Evolutionary conservation across 2,888 invertebrate species (phyloP).

Genomic region (Itoplectis maculator): DNA sequence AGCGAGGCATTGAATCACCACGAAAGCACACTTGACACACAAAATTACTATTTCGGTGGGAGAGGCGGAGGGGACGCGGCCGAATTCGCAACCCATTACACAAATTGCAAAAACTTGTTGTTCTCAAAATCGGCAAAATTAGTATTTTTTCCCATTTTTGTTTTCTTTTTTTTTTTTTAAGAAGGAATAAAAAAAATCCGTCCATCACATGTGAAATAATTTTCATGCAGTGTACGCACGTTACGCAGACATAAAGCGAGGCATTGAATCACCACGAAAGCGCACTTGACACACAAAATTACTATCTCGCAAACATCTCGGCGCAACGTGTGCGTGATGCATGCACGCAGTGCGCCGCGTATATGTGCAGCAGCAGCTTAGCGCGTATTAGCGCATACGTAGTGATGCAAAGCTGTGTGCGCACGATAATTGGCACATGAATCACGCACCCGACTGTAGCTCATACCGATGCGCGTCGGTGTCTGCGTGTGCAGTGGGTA

Average conservation of each 20-base stretch:
- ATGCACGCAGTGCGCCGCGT: too few species aligned
- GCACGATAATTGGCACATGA: conserved; percentile 81
- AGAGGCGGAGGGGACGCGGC: background rate
- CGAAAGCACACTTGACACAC: conserved; percentile 53
- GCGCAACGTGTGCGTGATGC: background rate
- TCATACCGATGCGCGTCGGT: conserved; percentile 66
- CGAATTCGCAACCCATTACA: too few species aligned
- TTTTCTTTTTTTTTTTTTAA: too few species aligned
- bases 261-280: conserved; percentile 54
- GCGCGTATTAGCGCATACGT: conserved; percentile 29
- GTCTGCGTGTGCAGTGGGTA: conserved; percentile 27
- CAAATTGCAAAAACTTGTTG: background rate
- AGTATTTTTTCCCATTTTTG: background rate
- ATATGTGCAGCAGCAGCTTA: conserved; percentile 5
- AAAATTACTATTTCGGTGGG: conserved; percentile 53
- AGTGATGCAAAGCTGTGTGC: conserved; percentile 67
- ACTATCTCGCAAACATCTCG: conserved; percentile 43
- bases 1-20: conserved; percentile 54
- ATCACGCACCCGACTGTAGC: conserved; percentile 78
- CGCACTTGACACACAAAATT: conserved; percentile 58
- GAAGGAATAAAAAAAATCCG: background rate
- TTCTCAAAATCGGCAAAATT: background rate
- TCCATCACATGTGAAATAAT: conserved; percentile 6
- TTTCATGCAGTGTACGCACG: conserved; percentile 9
- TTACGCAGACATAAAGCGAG: conserved; percentile 38